Evolutionary conservation across 2,888 invertebrate genomes (phyloP), one percentile per base, ranked within the genome.

Genomic region (Chromoteleia sp.): DNA sequence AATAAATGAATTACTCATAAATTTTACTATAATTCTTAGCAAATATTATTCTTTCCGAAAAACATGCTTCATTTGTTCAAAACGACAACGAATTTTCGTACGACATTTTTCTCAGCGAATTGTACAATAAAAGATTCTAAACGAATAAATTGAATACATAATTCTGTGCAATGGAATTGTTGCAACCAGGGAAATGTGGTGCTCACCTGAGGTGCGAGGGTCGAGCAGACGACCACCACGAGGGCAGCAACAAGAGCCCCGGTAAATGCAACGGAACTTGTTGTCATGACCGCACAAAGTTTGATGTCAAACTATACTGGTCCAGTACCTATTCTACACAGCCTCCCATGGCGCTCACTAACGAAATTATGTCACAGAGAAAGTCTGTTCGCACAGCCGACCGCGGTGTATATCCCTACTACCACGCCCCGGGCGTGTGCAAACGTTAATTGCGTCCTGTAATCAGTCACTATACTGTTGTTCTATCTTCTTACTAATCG

Each of bases 361-460:
- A 85, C 85, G 83, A 87, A 86, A 89, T 89, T 89, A 89, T 89
- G 89, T 89, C 88, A 89, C 87, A 88, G 88, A 87, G 88, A 88
- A 88, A 88, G 88, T 89, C 81, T 50, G 74, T 63, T 80, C 81
- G 83, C 81, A 78, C 82, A 78, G 74, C 68, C 74, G 78, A 58
- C 81, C 67, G 78, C 75, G 65, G 84, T 84, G 58, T 86, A 73
- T 73, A 81, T 63, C 81, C 83, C 83, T 84, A 56, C 79, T 71
- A 76, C 78, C 58, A 50, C 74, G 67, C 83, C 79, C 80, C 70
- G 56, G 68, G 61, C 73, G 65, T 81, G 70, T 78, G 74, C 67
- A 63, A 80, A 63, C 63, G 56, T 74, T 86, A 86, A 87, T 86
- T 86, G 81, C 84, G 59, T 54, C 50, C 52, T 52, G 75, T 80